Evolutionary conservation across 2,797 vertebrate species (phyloP).

Genomic region (Emydoidea blandingii): DNA sequence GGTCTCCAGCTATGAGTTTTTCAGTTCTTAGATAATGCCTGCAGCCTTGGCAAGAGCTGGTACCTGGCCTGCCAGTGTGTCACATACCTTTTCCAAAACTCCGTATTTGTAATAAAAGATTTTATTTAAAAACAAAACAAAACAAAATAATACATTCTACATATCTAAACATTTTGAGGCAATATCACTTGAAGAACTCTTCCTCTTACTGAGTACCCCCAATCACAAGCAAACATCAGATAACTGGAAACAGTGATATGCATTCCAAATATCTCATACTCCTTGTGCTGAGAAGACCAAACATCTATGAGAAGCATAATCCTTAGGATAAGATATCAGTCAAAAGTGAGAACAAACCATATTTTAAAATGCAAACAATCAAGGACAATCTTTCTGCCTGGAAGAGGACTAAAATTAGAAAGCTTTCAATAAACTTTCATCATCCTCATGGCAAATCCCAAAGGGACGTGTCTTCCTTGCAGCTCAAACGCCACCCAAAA

Average conservation of each 20-base stretch:
- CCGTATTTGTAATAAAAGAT: too few species aligned
- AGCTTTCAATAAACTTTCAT: not conserved
- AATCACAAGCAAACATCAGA: not conserved
- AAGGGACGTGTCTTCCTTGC: not conserved
- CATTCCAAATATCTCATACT: not conserved
- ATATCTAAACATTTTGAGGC: not conserved
- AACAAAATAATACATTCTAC: not conserved
- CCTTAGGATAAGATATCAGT: not conserved
- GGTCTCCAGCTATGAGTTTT: too few species aligned
- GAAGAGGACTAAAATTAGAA: not conserved
- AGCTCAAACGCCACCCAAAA: too few species aligned
- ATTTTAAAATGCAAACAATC: slow-evolving; percentile 1
- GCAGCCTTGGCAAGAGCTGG: too few species aligned
- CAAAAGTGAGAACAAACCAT: not conserved
- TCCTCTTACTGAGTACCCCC: not conserved
- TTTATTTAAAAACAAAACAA: too few species aligned
- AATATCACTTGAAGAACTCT: not conserved
- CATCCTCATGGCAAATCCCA: not conserved
- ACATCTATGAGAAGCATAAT: not conserved
- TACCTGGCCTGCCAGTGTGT: too few species aligned
- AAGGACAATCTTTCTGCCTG: not conserved
- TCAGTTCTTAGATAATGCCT: too few species aligned
- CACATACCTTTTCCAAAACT: too few species aligned
- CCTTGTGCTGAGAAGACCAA: not conserved
- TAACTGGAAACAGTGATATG: not conserved